Evolutionary conservation across 2,113 vertebrate species (phyloP).

Genomic region (Oophaga pumilio): DNA sequence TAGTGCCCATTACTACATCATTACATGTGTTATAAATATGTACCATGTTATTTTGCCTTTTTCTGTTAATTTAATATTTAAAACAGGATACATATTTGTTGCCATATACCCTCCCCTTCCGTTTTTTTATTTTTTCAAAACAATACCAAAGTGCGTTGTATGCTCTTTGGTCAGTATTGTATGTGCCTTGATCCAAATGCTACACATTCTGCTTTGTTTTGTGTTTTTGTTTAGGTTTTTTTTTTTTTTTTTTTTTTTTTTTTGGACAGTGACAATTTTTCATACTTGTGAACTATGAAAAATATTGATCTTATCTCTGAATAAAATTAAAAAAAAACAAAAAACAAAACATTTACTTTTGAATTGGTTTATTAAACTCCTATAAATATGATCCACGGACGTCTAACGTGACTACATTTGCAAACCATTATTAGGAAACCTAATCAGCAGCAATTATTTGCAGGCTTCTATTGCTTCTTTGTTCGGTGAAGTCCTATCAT

Average conservation of each 20-base stretch:
- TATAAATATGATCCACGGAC: neutral
- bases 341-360: conserved; percentile 63
- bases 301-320: conserved; percentile 96
- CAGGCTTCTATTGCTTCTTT: conserved; percentile 66
- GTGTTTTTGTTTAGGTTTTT: conserved; percentile 24
- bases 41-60: conserved; percentile 78
- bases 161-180: conserved; percentile 99
- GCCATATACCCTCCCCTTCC: conserved; percentile 76
- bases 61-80: conserved; percentile 78
- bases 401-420: conserved; percentile 41
- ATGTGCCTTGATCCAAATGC: conserved; percentile 99
- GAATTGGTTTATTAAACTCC: conserved; percentile 64
- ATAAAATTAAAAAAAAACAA: conserved; percentile 80
- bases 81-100: conserved; percentile 82
- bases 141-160: conserved; percentile 99
- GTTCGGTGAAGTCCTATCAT: conserved; percentile 64
- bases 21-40: conserved; percentile 66
- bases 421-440: conserved; percentile 58
- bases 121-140: conserved; percentile 87
- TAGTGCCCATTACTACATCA: conserved; percentile 81
- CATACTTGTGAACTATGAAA: conserved; percentile 94
- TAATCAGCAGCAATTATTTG: conserved; percentile 65
- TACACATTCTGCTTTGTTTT: conserved; percentile 97
- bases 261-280: conserved; percentile 87
- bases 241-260: conserved; percentile 15